A percentile compares a stretch with the other conserved stretches of the same genome.
phyloP scores from a whole-genome alignment of 1,140 invertebrate genomes.

The Bombyx mori region DNA sequence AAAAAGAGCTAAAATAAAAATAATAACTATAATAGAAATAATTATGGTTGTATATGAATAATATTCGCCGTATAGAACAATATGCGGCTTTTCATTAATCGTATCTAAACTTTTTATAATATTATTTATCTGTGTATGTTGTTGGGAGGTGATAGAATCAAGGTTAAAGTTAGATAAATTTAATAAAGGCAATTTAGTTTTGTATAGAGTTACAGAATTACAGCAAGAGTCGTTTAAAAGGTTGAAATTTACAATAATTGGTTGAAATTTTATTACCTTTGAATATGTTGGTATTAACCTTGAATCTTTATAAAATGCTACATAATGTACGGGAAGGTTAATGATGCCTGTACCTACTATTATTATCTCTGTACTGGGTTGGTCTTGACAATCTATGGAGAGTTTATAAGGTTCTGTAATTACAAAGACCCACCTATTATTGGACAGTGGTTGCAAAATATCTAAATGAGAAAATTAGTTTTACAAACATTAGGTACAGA shows the following conservation, averaged over 20 bases:
- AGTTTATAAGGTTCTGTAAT: slow-evolving; percentile 6
- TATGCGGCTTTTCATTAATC: too few relatives aligned
- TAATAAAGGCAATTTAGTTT: neutral
- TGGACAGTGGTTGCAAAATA: slow-evolving; percentile 3
- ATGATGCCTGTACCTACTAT: slow-evolving; percentile 5
- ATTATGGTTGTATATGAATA: too few relatives aligned
- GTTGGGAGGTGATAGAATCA: too few relatives aligned
- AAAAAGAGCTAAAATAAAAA: too few relatives aligned
- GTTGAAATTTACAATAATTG: slow-evolving; percentile 7
- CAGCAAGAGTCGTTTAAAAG: slow-evolving; percentile 9
- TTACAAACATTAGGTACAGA: slow-evolving; percentile 6
- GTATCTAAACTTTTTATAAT: too few relatives aligned
- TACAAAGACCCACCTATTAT: slow-evolving; percentile 9
- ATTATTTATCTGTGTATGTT: too few relatives aligned
- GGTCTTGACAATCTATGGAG: slow-evolving; percentile 6
- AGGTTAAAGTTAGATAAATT: too few relatives aligned
- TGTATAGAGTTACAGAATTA: slow-evolving; percentile 3
- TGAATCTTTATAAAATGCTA: slow-evolving; percentile 7
- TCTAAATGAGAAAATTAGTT: slow-evolving; percentile 10
- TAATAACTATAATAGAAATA: too few relatives aligned
- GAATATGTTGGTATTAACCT: slow-evolving; percentile 8
- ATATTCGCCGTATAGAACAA: too few relatives aligned
- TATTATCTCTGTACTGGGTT: slow-evolving; percentile 3
- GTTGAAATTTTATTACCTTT: slow-evolving; percentile 6
- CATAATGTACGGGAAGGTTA: slow-evolving; percentile 5